Base-by-base conservation (phyloP, 2,113 vertebrate species). In the Eubucco bourcierii region DNA sequence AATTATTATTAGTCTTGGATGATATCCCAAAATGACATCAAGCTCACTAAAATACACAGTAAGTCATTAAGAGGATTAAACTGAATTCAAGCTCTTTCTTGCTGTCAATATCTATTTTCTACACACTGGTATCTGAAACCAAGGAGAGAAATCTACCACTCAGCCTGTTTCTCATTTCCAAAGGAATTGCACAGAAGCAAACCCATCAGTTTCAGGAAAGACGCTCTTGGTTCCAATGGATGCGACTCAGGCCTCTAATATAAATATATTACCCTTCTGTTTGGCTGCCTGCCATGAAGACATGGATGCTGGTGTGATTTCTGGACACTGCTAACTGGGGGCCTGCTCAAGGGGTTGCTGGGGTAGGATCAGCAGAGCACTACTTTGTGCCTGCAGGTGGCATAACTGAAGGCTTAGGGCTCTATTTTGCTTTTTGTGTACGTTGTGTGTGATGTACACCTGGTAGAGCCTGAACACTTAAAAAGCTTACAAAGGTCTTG, bases 1-100 rank as follows among this genome's bases (percentile, higher is more conserved):
- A 80, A 93, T 87, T 80, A 65, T 91, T 94, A 86, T 88, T 92
- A 88, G 83, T 66, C 34, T 94, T 95, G 89, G 78, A 75, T 78
- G 37, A 80, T 58, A 83, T 70, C 90, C 74, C 20, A 4, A 87
- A 78, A 79, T 79, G 61, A 83, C 80, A 89, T 81, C 79, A 90
- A 93, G 76, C 68, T 94, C 75, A 53, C 91, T 82, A 53, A 58
- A 87, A 94, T 25, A 82, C 44, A 74, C 18, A 80, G 55, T 64
- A 93, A 93, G 55, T 94, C 72, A 83, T 84, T 81, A 90, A 87
- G 70, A 80, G 87, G 63, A 91, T 71, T 87, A 94, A 71, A 65
- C 19, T 1, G 2, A 77, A 78, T 17, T 87, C 88, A 53, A 85
- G 61, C 52, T 50, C 29, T 68, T 82, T 37, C 56, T 85, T 6